Base-by-base conservation (phyloP, 2,113 vertebrate species). In the Aphyosemion australe region DNA sequence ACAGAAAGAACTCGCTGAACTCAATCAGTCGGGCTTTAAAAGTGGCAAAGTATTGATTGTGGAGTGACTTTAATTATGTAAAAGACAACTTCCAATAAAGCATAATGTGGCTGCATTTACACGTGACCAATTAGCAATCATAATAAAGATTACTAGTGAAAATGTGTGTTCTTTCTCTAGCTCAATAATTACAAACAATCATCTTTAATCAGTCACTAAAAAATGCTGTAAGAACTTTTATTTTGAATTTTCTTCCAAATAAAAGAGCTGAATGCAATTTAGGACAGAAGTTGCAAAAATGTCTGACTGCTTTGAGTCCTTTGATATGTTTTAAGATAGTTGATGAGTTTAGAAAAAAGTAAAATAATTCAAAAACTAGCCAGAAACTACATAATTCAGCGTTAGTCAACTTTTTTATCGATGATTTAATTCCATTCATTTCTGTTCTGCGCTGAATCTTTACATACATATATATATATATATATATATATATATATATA, bases 171-270 rank as follows among this genome's bases (percentile, higher is more conserved):
- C 45, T 39, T 20, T 42, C 57, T 57, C 19, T 7, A 31, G 12
- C 49, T 41, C 37, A 37, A 18, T 15, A 55, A 65, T 43, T 18
- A 14, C 32, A 64, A 60, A 56, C 2, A 14, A 54, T 65, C 51
- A 2, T 65, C 51, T 69, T 65, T 18, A 52, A 13, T 39, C 49
- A 48, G 42, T 47, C 45, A 61, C 26, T 18, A 45, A 48, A 12
- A 76, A 65, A 66, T 60, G 32, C 7, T 45, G 45, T 46, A 50
- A 47, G 8, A 62, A 18, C 19, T 48, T 47, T 45, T 7, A 37
- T 58, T 54, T 31, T 19, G 32, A 16, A 19, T 15, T 37, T 66
- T 34, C 65, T 63, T 37, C 52, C n/a, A 78, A 72, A 65, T 63
- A 0, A 61, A 78, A 68, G 34, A 53, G 51, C 54, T 6, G 9